These are phyloP conservation scores for Nestor notabilis DNA, from an alignment of 2,113 vertebrate species.

Conservation along the genomic window DNA sequence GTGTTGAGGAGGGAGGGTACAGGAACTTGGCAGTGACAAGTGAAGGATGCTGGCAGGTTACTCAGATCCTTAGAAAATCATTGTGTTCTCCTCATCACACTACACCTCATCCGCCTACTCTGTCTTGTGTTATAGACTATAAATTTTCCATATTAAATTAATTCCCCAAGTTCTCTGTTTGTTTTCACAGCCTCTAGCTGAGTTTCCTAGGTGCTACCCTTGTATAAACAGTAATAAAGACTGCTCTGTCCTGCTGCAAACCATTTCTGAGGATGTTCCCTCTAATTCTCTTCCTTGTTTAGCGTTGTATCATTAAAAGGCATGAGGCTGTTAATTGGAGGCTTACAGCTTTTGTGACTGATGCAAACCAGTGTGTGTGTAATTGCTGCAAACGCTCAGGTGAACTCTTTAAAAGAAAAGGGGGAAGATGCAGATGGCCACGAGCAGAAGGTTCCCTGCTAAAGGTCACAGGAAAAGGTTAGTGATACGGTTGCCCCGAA, in stretches of 20 bases:
- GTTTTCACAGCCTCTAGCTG: constrained; percentile 68
- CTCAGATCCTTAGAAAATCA: constrained; percentile 35
- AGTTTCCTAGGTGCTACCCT: constrained; percentile 57
- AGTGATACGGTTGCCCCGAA: constrained; percentile 37
- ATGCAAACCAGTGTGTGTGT: constrained; percentile 22
- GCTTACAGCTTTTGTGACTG: constrained; percentile 56
- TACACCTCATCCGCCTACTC: constrained; percentile 21
- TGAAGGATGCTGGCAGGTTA: constrained; percentile 28
- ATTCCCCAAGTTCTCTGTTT: constrained; percentile 33
- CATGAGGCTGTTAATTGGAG: constrained; percentile 63
- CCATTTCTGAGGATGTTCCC: constrained; percentile 53
- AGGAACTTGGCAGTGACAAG: not conserved
- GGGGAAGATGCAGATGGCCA: constrained; percentile 17
- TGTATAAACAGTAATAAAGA: constrained; percentile 24
- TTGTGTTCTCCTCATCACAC: constrained; percentile 20
- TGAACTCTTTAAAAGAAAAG: constrained; percentile 1
- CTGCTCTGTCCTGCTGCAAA: constrained; percentile 46
- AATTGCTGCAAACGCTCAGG: constrained; percentile 23
- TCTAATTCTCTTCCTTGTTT: constrained; percentile 52
- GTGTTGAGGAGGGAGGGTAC: not conserved
- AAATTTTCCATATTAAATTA: constrained; percentile 26
- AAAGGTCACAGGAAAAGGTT: constrained; percentile 69
- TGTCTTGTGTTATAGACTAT: constrained; percentile 11
- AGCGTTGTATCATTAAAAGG: constrained; percentile 53
- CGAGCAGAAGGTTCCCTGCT: constrained; percentile 61